phyloP scores from a whole-genome alignment of 2,113 vertebrate species.

The Aptenodytes forsteri region DNA sequence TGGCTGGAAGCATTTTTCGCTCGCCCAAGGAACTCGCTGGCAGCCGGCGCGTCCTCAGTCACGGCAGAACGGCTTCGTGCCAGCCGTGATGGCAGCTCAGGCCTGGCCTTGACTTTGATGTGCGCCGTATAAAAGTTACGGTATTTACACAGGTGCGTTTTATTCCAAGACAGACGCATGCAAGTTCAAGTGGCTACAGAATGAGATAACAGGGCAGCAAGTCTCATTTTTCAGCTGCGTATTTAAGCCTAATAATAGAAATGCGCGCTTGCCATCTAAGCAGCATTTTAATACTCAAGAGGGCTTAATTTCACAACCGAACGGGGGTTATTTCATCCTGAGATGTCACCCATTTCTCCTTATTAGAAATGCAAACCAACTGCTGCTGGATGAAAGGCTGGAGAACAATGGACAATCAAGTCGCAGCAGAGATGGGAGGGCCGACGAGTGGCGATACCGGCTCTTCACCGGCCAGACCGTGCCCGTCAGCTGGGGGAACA shows the following conservation, averaged over 20 bases:
- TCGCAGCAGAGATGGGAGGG: not conserved
- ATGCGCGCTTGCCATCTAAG: not conserved
- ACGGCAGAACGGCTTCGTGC: not conserved
- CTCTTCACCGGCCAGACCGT: not conserved
- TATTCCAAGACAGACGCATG: fast-evolving
- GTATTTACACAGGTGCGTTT: not conserved
- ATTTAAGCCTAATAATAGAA: not conserved
- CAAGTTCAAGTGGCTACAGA: not conserved
- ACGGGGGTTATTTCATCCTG: not conserved
- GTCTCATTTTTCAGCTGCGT: not conserved
- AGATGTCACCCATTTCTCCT: not conserved
- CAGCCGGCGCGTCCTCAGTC: not conserved
- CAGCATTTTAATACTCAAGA: not conserved
- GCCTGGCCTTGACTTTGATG: not conserved
- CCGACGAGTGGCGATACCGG: not conserved
- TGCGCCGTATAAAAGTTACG: fast-evolving
- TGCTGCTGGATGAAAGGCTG: not conserved
- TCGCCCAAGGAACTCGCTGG: not conserved
- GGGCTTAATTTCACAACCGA: not conserved
- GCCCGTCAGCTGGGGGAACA: not conserved
- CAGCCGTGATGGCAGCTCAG: not conserved
- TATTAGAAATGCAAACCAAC: not conserved
- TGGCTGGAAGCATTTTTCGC: not conserved
- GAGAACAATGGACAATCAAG: not conserved
- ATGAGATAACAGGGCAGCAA: fast-evolving